Evolutionary conservation across 23 tunicate genomes (phyloP).

Genomic region (Oikopleura dioica): DNA sequence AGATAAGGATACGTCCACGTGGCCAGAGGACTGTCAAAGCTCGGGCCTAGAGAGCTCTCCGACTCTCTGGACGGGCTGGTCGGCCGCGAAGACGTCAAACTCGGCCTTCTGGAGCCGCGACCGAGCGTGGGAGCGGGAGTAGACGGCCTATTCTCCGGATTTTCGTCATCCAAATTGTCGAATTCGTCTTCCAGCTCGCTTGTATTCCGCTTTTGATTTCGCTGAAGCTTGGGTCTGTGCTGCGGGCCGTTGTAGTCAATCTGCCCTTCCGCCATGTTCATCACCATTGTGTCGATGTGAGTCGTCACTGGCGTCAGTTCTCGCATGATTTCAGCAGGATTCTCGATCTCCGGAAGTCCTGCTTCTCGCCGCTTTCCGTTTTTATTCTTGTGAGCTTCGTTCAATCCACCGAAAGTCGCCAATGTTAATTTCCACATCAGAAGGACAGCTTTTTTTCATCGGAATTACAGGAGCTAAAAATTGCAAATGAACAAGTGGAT

Average conservation of each 20-base stretch:
- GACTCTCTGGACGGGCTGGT: not conserved
- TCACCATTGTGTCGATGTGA: no score
- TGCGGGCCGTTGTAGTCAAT: no score
- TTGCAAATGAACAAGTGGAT: no score
- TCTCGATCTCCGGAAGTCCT: not conserved
- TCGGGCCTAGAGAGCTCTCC: not conserved
- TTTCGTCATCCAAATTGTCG: not conserved
- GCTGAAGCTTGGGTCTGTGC: no score
- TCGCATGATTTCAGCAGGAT: not conserved
- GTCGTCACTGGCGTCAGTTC: not conserved
- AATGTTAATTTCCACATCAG: not conserved
- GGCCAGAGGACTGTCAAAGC: no score
- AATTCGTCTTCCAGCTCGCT: not conserved
- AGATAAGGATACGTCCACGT: not conserved
- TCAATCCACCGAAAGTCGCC: not conserved
- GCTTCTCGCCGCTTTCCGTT: not conserved
- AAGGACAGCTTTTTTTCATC: not conserved
- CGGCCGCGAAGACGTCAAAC: conserved; percentile 3
- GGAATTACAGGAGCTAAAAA: not conserved
- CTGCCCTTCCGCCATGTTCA: no score
- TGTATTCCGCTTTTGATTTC: not conserved
- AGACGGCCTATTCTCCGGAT: not conserved
- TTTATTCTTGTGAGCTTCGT: not conserved
- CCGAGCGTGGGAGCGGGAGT: not conserved
- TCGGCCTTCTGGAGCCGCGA: not conserved